Percentiles rank a stretch among this genome's conserved stretches.
phyloP scores from a whole-genome alignment of 2,797 vertebrate genomes.

The Propithecus perrieri region DNA sequence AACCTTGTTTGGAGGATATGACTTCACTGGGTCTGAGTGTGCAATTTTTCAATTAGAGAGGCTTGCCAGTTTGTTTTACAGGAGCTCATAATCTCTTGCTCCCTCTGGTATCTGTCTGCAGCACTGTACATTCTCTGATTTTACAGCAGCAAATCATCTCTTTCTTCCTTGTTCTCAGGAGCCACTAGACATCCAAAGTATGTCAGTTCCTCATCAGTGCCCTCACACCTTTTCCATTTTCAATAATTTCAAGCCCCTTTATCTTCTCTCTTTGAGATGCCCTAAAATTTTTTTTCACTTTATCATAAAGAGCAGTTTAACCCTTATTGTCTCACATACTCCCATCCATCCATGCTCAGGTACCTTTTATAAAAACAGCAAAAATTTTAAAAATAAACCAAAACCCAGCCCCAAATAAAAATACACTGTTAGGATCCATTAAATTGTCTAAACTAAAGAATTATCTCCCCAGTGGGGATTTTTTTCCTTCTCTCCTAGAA shows the following conservation, averaged over 20 bases:
- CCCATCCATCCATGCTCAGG: background rate
- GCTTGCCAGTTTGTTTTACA: background rate
- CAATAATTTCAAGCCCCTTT: background rate
- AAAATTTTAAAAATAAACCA: background rate
- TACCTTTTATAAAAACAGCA: background rate
- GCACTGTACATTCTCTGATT: background rate
- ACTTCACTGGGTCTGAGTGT: background rate
- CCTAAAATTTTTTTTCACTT: background rate
- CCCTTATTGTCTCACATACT: background rate
- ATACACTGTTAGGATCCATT: background rate
- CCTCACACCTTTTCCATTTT: background rate
- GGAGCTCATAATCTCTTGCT: background rate
- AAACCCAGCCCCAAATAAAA: background rate
- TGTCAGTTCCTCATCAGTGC: background rate
- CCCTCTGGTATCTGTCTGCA: background rate
- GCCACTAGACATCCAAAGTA: background rate
- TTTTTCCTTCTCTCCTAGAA: background rate
- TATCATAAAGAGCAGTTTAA: background rate
- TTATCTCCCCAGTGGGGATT: background rate
- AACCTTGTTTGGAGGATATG: too few species aligned
- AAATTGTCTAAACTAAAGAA: slow-evolving; percentile 9
- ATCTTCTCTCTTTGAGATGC: background rate
- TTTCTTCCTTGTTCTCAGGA: background rate
- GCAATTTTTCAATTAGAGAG: background rate
- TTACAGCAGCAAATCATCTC: background rate